Evolutionary conservation across 2,888 invertebrate genomes (phyloP).

Genomic region (Protodeltote pygarga): DNA sequence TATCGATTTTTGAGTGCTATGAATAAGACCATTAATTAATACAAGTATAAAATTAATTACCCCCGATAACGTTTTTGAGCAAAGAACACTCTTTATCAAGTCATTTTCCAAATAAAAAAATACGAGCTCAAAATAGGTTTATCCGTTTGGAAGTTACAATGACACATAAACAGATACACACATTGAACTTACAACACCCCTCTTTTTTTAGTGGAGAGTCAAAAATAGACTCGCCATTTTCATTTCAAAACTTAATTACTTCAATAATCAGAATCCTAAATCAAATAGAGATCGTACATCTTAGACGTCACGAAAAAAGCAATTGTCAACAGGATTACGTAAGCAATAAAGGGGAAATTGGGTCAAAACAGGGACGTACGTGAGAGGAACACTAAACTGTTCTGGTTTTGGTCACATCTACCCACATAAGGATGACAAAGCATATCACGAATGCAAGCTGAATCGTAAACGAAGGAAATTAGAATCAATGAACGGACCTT

Average conservation of each 20-base stretch:
- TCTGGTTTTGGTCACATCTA: constrained; percentile 49
- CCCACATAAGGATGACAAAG: constrained; percentile 39
- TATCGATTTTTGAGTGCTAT: too few species aligned
- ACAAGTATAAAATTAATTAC: too few species aligned
- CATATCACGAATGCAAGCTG: constrained; percentile 38
- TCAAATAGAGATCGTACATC: constrained; percentile 31
- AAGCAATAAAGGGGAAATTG: constrained; percentile 55
- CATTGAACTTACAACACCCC: too few species aligned
- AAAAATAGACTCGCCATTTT: neutral
- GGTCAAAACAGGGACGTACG: constrained; percentile 52
- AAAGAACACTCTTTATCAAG: too few species aligned
- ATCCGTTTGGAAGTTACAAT: too few species aligned
- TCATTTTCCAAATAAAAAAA: too few species aligned
- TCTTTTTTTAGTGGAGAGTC: too few species aligned
- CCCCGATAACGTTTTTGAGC: too few species aligned
- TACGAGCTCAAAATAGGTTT: too few species aligned
- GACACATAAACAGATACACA: too few species aligned
- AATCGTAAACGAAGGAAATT: constrained; percentile 35
- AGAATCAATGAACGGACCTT: constrained; percentile 14
- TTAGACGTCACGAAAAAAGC: constrained; percentile 36
- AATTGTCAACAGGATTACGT: constrained; percentile 50
- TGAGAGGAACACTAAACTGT: constrained; percentile 39
- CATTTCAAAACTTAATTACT: constrained; percentile 11
- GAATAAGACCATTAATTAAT: too few species aligned
- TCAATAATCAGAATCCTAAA: constrained; percentile 6